These are phyloP conservation scores for Tetraneura akinire DNA, from an alignment of 1,140 invertebrate species.

Conservation along the genomic window DNA sequence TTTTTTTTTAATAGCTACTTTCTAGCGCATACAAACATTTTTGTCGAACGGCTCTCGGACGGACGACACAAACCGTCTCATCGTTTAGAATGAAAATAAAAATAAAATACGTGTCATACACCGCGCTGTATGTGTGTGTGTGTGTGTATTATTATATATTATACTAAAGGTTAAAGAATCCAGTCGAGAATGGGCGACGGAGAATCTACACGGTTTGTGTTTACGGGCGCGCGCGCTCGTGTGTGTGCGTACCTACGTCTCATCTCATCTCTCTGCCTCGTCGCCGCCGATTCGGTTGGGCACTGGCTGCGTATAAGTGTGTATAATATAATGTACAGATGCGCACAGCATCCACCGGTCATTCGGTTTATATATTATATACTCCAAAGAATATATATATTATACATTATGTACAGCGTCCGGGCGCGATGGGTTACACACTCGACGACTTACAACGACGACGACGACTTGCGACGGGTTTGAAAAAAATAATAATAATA, in stretches of 20 bases:
- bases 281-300: neutral
- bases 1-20: conserved; percentile 34
- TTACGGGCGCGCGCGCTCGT: too few species aligned
- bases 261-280: neutral
- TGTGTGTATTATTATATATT: too few species aligned
- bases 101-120: conserved; percentile 48
- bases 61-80: conserved; percentile 41
- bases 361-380: neutral
- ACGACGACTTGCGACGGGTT: conserved; percentile 30
- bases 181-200: conserved; percentile 44
- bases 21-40: conserved; percentile 49
- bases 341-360: neutral
- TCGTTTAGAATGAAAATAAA: conserved; percentile 34
- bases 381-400: neutral
- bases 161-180: conserved; percentile 50
- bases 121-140: too few species aligned
- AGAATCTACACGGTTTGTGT: conserved; percentile 39
- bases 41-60: conserved; percentile 35
- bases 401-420: neutral
- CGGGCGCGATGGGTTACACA: conserved; percentile 36
- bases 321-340: too few species aligned
- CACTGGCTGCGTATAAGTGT: neutral
- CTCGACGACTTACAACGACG: neutral
- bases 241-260: conserved; percentile 11
- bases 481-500: conserved; percentile 27